These are phyloP conservation scores for Mus minutoides DNA, from an alignment of 2,797 vertebrate genomes.

Conservation along the genomic window DNA sequence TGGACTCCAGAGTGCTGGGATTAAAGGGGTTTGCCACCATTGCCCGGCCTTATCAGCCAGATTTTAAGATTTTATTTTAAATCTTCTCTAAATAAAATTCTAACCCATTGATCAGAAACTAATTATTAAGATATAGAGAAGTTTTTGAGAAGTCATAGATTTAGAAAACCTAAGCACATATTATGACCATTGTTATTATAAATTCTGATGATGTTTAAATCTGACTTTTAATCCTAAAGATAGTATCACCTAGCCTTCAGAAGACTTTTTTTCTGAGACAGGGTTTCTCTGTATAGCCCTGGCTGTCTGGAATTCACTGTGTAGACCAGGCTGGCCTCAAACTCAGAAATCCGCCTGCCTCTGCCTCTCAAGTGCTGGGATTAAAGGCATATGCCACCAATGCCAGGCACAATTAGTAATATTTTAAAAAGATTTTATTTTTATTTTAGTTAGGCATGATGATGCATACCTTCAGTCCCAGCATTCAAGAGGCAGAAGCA, in stretches of 20 bases:
- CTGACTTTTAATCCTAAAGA: conserved; percentile 23
- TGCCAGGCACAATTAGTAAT: background rate
- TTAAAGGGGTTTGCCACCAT: background rate
- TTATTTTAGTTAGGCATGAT: background rate
- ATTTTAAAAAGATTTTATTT: background rate
- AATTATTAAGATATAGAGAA: conserved; percentile 32
- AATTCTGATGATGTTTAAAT: conserved; percentile 22
- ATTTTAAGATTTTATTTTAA: background rate
- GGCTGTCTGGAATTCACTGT: too few species aligned
- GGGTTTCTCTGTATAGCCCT: too few species aligned
- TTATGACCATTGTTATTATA: background rate
- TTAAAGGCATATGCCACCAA: too few species aligned
- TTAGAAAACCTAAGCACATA: background rate
- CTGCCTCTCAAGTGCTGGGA: too few species aligned
- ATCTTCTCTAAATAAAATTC: conserved; percentile 34
- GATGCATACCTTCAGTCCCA: background rate
- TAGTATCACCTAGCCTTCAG: background rate
- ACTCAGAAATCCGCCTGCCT: too few species aligned
- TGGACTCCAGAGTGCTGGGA: background rate
- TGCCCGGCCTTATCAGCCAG: background rate
- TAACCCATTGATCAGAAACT: conserved; percentile 3
- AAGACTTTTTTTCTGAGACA: background rate
- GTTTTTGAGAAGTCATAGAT: conserved; percentile 22
- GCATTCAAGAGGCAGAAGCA: background rate
- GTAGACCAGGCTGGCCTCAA: too few species aligned